Conservation (phyloP, 2,888 invertebrate genomes). For the Biston stratarius region DNA sequence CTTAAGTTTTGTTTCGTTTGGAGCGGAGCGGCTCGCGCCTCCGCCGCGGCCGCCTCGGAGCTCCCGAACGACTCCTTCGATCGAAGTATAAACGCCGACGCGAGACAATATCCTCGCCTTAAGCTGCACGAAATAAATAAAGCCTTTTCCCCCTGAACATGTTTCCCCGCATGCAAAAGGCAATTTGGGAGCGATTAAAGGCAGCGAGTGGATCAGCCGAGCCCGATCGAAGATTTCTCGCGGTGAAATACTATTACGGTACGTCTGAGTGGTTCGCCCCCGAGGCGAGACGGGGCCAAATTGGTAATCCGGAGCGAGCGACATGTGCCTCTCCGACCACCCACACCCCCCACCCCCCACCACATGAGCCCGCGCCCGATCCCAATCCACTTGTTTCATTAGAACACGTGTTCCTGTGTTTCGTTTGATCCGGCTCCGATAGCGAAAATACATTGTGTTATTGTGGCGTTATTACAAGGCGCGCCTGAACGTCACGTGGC, state of each 20-base stretch:
- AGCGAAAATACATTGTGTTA: background rate
- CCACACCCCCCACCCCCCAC: background rate
- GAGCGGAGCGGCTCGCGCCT: too few relatives aligned
- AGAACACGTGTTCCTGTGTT: slow-evolving; percentile 26
- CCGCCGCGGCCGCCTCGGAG: too few relatives aligned
- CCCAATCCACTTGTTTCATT: slow-evolving; percentile 17
- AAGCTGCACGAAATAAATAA: too few relatives aligned
- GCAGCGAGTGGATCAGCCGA: slow-evolving; percentile 7
- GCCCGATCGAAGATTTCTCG: background rate
- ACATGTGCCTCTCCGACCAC: slow-evolving; percentile 13
- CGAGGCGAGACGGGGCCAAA: slow-evolving; percentile 11
- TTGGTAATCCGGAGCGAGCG: slow-evolving; percentile 24
- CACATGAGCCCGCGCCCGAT: background rate
- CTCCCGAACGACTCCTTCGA: too few relatives aligned
- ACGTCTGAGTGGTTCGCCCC: slow-evolving; percentile 20
- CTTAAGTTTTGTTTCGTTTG: too few relatives aligned
- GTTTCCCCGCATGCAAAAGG: background rate
- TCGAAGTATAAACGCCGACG: too few relatives aligned
- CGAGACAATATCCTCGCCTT: too few relatives aligned
- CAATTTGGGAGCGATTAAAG: slow-evolving; percentile 17
- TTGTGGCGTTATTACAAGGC: slow-evolving; percentile 5
- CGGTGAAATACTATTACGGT: slow-evolving; percentile 20
- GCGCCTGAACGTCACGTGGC: slow-evolving; percentile 2
- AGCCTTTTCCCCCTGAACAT: too few relatives aligned
- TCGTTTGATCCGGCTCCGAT: slow-evolving; percentile 25